Conservation (phyloP, 2,888 invertebrate species). For the Hyles lineata region DNA sequence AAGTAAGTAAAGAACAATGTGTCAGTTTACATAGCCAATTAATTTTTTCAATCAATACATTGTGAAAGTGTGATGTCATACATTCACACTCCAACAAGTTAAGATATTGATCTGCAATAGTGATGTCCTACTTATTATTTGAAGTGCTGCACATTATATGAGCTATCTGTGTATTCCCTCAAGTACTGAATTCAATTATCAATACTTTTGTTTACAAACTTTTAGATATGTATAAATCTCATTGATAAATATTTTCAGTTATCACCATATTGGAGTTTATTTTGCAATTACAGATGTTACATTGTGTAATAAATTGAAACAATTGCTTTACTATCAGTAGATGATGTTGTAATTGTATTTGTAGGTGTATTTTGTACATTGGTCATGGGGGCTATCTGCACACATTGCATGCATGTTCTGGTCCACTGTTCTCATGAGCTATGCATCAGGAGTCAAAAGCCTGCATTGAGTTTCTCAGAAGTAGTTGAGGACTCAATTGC, state of each 20-base stretch:
- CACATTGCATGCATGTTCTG: conserved; percentile 96
- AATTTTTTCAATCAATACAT: neutral
- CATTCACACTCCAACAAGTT: neutral
- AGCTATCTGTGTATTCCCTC: too few species aligned
- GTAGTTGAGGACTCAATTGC: conserved; percentile 91
- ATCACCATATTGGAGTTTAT: neutral
- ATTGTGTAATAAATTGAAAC: too few species aligned
- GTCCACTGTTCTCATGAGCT: conserved; percentile 90
- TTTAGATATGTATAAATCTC: neutral
- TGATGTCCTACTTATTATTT: neutral
- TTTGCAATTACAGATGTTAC: neutral
- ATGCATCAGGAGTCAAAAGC: conserved; percentile 87
- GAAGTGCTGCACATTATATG: too few species aligned
- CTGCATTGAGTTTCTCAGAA: conserved; percentile 91
- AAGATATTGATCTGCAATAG: neutral
- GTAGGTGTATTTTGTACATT: conserved; percentile 91
- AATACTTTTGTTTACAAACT: too few species aligned
- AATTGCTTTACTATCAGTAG: too few species aligned
- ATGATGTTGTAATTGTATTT: conserved; percentile 15
- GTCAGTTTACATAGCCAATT: conserved; percentile 22
- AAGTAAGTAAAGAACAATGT: neutral
- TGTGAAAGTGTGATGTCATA: neutral
- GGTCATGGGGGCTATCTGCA: conserved; percentile 93
- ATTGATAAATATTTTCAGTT: neutral
- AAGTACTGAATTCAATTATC: too few species aligned